phyloP scores from a whole-genome alignment of 2,113 vertebrate genomes.

The Corythoichthys intestinalis region DNA sequence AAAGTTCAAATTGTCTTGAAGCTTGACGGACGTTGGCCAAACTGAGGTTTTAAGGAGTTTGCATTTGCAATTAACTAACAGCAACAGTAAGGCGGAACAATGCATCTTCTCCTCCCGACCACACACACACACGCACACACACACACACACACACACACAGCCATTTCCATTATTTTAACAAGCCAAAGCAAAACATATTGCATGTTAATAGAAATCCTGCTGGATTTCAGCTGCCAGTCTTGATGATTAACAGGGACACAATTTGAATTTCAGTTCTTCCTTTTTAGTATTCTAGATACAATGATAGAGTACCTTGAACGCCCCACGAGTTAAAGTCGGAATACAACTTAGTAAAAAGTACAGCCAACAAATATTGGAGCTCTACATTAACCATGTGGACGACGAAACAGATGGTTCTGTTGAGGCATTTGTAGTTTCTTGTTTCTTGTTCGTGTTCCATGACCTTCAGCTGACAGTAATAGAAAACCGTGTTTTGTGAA shows the following conservation, averaged over 20 bases:
- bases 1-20: conserved; percentile 52
- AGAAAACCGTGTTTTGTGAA: background rate
- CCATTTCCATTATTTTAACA: conserved; percentile 73
- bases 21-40: conserved; percentile 55
- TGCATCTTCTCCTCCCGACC: conserved; percentile 47
- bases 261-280: conserved; percentile 52
- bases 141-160: conserved; percentile 9
- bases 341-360: background rate
- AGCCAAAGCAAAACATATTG: conserved; percentile 57
- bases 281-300: conserved; percentile 56
- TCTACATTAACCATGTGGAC: background rate
- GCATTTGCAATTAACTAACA: conserved; percentile 65
- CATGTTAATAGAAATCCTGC: conserved; percentile 68
- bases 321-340: background rate
- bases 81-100: conserved; percentile 55
- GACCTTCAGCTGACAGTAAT: background rate
- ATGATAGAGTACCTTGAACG: background rate
- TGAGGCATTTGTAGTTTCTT: background rate
- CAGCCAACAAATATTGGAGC: background rate
- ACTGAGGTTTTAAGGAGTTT: conserved; percentile 55
- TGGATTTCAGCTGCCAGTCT: conserved; percentile 59
- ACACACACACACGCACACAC: background rate
- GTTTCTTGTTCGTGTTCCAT: background rate
- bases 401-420: background rate
- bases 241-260: conserved; percentile 62